Evolutionary conservation across 2,797 vertebrate genomes (phyloP).

Genomic region (Poecilia velifera): DNA sequence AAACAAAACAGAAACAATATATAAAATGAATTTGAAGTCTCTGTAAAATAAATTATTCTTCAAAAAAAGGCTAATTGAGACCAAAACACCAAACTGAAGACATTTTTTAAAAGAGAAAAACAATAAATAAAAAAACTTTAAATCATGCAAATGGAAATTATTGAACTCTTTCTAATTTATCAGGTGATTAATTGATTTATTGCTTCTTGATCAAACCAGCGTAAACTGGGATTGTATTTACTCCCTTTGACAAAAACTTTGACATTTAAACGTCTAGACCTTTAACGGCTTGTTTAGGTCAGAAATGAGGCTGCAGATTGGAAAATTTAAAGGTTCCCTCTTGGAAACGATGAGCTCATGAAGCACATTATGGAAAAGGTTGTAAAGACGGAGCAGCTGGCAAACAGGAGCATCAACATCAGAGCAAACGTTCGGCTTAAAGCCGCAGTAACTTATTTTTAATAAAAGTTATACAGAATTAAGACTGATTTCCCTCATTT

Average conservation of each 20-base stretch:
- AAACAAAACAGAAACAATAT: too few relatives aligned
- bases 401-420: conserved; percentile 7
- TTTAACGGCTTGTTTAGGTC: not conserved
- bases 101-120: too few relatives aligned
- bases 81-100: too few relatives aligned
- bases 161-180: too few relatives aligned
- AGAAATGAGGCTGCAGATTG: conserved; percentile 16
- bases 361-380: conserved; percentile 45
- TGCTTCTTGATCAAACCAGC: not conserved
- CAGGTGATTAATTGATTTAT: too few relatives aligned
- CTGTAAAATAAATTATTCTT: too few relatives aligned
- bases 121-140: too few relatives aligned
- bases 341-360: conserved; percentile 42
- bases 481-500: not conserved
- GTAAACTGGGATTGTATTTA: not conserved
- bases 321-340: not conserved
- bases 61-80: too few relatives aligned
- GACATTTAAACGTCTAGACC: not conserved
- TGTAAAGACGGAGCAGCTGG: conserved; percentile 18
- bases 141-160: too few relatives aligned
- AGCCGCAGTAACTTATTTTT: too few relatives aligned
- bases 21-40: too few relatives aligned
- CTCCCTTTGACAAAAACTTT: conserved; percentile 3
- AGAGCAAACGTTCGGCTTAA: conserved; percentile 5
- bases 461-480: too few relatives aligned